These are phyloP conservation scores for Merodon equestris DNA, from an alignment of 2,888 invertebrate genomes.

Conservation along the genomic window DNA sequence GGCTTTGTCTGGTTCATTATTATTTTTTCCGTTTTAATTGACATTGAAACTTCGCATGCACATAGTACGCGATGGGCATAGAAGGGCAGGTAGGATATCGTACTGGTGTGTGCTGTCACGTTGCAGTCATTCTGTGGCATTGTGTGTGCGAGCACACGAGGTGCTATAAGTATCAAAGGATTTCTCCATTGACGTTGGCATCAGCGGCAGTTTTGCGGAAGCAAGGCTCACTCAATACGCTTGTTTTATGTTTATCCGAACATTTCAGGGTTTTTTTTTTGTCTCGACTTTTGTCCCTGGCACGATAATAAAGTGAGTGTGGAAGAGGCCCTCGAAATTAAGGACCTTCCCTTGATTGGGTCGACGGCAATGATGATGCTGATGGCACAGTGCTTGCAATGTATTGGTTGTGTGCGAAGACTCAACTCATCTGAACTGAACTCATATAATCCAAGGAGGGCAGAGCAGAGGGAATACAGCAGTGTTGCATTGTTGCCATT, in stretches of 20 bases:
- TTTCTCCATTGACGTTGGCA: constrained; percentile 57
- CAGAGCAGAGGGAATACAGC: constrained; percentile 14
- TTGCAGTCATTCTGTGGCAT: constrained; percentile 24
- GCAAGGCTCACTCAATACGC: constrained; percentile 66
- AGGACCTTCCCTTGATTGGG: constrained; percentile 67
- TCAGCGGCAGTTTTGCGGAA: constrained; percentile 63
- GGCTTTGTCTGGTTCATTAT: constrained; percentile 64
- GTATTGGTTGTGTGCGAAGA: constrained; percentile 30
- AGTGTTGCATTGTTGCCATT: constrained; percentile 39
- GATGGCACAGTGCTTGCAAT: no score
- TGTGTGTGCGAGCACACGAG: constrained; percentile 28
- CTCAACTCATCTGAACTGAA: background rate
- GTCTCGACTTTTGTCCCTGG: constrained; percentile 23
- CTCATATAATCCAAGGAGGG: constrained; percentile 49
- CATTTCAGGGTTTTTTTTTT: constrained; percentile 11
- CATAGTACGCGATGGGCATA: constrained; percentile 31
- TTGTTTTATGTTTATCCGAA: constrained; percentile 25
- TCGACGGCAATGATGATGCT: constrained; percentile 29
- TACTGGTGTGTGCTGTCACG: constrained; percentile 1
- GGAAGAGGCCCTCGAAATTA: constrained; percentile 67
- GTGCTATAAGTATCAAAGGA: constrained; percentile 68
- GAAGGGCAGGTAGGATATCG: no score
- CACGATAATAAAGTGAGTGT: constrained; percentile 61
- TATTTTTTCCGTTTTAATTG: constrained; percentile 65
- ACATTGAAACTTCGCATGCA: constrained; percentile 62